These are phyloP conservation scores for Cygnus olor DNA, from an alignment of 2,797 vertebrate genomes.

Conservation along the genomic window DNA sequence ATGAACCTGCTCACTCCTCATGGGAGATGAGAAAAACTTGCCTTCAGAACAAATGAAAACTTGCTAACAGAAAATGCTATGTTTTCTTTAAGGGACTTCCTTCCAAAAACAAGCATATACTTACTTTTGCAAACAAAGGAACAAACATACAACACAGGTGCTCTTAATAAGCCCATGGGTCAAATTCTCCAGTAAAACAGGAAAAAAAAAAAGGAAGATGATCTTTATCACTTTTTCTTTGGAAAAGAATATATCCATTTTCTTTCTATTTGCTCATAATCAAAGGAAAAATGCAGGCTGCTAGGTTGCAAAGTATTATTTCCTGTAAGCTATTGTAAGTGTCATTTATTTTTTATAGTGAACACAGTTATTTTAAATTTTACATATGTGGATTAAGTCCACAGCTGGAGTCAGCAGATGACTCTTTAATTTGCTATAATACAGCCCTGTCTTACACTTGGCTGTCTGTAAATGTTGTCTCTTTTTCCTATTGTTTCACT, in stretches of 20 bases:
- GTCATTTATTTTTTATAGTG: neutral
- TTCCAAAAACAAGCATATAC: constrained; percentile 12
- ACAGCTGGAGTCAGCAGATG: neutral
- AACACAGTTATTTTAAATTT: neutral
- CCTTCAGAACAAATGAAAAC: constrained; percentile 12
- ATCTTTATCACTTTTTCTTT: neutral
- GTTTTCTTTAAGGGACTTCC: constrained; percentile 4
- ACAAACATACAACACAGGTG: neutral
- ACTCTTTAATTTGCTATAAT: neutral
- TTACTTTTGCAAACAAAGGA: constrained; percentile 14
- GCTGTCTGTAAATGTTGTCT: neutral
- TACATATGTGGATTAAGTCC: neutral
- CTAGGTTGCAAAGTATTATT: neutral
- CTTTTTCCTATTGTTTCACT: neutral
- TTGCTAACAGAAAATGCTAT: neutral
- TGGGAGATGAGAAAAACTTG: neutral
- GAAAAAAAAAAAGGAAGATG: neutral
- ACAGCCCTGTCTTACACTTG: neutral
- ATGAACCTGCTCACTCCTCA: neutral
- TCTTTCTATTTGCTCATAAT: neutral
- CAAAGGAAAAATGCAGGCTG: neutral
- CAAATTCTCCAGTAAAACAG: neutral
- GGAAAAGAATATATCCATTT: neutral
- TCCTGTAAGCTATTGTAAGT: neutral
- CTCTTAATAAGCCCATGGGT: neutral